A percentile compares a stretch with the other conserved stretches of the same genome.
Evolutionary conservation across 2,113 vertebrate genomes (phyloP).

Genomic region (Galemys pyrenaicus): DNA sequence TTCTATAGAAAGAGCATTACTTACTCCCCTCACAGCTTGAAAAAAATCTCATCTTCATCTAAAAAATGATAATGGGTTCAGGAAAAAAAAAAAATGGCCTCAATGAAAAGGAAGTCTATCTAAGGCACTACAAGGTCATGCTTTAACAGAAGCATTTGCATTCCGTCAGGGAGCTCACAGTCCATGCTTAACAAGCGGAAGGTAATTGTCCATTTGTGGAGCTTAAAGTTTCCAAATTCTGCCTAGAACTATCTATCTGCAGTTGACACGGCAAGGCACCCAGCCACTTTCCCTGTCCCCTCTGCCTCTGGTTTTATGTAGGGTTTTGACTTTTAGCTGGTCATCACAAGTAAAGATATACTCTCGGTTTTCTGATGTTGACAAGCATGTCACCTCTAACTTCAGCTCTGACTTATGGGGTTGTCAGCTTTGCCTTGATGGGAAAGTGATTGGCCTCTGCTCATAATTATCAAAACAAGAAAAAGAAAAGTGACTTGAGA

Average conservation of each 20-base stretch:
- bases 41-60: constrained; percentile 5
- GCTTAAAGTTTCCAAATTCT: constrained; percentile 52
- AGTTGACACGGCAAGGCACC: background rate
- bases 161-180: background rate
- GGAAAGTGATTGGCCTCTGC: constrained; percentile 85
- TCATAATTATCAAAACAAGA: constrained; percentile 84
- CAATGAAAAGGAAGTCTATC: constrained; percentile 11
- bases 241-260: background rate
- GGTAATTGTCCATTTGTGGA: constrained; percentile 51
- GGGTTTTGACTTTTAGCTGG: constrained; percentile 46
- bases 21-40: background rate
- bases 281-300: background rate
- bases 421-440: constrained; percentile 81
- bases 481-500: constrained; percentile 62
- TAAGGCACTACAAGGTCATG: constrained; percentile 22
- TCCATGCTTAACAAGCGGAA: constrained; percentile 56
- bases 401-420: constrained; percentile 82
- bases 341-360: constrained; percentile 65
- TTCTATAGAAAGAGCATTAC: background rate
- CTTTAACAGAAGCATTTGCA: background rate
- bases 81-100: background rate
- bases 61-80: background rate
- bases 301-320: background rate
- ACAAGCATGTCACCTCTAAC: constrained; percentile 79
- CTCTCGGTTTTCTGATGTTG: constrained; percentile 54